Base-by-base conservation (phyloP, 2,888 invertebrate species). In the Papilio protenor region DNA sequence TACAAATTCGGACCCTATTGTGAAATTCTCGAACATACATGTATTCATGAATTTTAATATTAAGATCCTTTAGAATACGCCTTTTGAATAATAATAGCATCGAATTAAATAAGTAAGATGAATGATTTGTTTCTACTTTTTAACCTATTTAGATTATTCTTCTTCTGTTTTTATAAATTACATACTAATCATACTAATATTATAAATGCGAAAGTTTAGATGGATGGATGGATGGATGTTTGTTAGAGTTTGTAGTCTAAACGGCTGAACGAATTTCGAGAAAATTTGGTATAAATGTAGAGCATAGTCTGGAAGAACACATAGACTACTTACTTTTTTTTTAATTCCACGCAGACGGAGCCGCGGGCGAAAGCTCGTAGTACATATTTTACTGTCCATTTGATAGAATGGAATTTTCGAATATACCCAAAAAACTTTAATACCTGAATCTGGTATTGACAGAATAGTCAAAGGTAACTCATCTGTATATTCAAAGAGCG, bases 1-100 rank as follows among this genome's bases (percentile, higher is more conserved):
- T 40, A 55, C 57, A 47, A n/a, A n/a, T 57, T 40, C 16, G 66
- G 73, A 69, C 73, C 70, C 57, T 69, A 21, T 77, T 61, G 61
- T 64, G 52, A 72, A 76, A 72, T 72, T 69, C 66, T n/a, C 27
- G 27, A 16, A 69, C 73, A 52, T 55, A 23, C 40, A 33, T 40
- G 5, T 40, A 40, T 66, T 57, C 64, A 77, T 73, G 73, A 73
- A 73, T 77, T 66, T 47, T 77, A 73, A 73, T 77, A 55, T 49
- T 33, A 40, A 52, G 52, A 40, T 61, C 72, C 40, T 49, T 61
- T 33, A n/a, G 61, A 71, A 71, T 45, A 27, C 45, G 16, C 45
- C 49, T 10, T 70, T 40, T 21, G 75, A 75, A 70, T 70, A 75
- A 12, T 66, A 49, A 55, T 69, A 40, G 27, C 27, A 75, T 49